These are phyloP conservation scores for Nicator chloris DNA, from an alignment of 2,113 vertebrate genomes.

Conservation along the genomic window DNA sequence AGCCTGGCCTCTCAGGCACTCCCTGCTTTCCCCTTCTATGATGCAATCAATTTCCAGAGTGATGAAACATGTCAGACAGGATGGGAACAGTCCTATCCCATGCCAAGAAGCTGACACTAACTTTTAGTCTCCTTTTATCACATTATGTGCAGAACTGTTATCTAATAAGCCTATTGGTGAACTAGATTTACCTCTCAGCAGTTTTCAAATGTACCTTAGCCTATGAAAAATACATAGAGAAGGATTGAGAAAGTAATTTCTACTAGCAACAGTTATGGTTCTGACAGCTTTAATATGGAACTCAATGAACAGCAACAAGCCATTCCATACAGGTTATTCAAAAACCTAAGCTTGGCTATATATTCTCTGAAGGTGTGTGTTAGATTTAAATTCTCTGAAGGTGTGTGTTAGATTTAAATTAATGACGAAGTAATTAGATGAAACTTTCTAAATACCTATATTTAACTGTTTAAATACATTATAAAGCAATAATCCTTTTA, in stretches of 20 bases:
- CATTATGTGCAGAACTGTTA: neutral
- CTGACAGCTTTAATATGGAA: neutral
- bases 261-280: neutral
- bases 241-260: neutral
- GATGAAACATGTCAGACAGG: neutral
- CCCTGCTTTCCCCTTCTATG: neutral
- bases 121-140: neutral
- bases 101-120: neutral
- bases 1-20: neutral
- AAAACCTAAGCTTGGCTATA: neutral
- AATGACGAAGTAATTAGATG: neutral
- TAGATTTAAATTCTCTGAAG: neutral
- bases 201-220: neutral
- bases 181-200: neutral
- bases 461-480: neutral
- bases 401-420: neutral
- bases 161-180: neutral
- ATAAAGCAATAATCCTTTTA: neutral
- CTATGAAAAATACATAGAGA: neutral
- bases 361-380: neutral
- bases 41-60: neutral
- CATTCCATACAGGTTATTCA: neutral
- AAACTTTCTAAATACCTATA: neutral
- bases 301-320: neutral
- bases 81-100: neutral